phyloP scores from a whole-genome alignment of 2,797 vertebrate genomes.

The Margarornis squamiger region DNA sequence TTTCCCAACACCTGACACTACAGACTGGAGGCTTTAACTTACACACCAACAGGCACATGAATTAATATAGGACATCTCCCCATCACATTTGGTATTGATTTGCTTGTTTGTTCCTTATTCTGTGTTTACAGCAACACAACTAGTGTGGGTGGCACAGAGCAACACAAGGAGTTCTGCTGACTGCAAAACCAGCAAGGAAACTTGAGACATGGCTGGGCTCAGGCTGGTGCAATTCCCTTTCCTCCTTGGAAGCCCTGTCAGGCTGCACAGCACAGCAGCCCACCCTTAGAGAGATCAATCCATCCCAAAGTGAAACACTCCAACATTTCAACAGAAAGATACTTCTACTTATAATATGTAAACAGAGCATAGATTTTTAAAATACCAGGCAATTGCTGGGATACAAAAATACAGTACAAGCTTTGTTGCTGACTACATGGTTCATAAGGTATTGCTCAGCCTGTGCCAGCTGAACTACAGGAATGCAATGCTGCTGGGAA shows the following conservation, averaged over 20 bases:
- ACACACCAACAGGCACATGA: accelerated
- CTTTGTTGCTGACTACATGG: not conserved
- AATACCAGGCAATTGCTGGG: not conserved
- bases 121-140: not conserved
- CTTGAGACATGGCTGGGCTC: not conserved
- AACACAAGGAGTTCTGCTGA: not conserved
- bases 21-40: not conserved
- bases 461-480: not conserved
- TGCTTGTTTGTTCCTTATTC: not conserved
- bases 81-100: not conserved
- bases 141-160: not conserved
- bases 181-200: not conserved
- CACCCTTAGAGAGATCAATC: not conserved
- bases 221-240: not conserved
- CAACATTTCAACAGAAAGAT: not conserved
- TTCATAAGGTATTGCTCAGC: not conserved
- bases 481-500: not conserved
- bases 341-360: not conserved
- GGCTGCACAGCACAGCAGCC: not conserved
- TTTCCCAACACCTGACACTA: accelerated
- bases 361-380: not conserved
- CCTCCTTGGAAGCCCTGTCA: not conserved
- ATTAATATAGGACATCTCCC: not conserved
- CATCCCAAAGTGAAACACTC: not conserved
- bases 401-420: not conserved